Conservation (phyloP, 2,888 invertebrate genomes). For the Sipha maydis region DNA sequence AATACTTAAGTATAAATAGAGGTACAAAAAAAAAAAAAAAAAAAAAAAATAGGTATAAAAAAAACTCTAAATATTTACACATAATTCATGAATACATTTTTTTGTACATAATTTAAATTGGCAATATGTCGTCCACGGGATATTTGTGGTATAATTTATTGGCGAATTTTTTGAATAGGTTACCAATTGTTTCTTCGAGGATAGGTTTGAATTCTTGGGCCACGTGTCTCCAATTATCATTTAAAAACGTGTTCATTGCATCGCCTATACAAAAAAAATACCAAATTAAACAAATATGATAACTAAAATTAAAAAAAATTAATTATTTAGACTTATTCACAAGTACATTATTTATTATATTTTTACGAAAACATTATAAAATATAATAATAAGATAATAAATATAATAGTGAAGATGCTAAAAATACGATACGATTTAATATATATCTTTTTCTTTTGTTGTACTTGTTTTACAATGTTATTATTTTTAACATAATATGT, state of each 20-base stretch:
- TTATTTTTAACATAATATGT: background rate
- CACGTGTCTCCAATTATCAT: slow-evolving; percentile 81
- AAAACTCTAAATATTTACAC: slow-evolving; percentile 30
- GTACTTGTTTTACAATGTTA: background rate
- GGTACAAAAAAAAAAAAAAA: background rate
- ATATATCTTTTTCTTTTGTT: no score
- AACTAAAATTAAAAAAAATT: background rate
- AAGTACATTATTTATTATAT: background rate
- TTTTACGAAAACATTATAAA: background rate
- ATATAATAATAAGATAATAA: background rate
- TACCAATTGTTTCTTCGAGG: slow-evolving; percentile 74
- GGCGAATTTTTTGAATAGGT: slow-evolving; percentile 72
- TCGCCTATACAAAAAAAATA: slow-evolving; percentile 69
- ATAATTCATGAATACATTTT: background rate
- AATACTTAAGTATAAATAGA: background rate
- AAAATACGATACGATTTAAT: no score
- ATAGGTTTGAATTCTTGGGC: slow-evolving; percentile 78
- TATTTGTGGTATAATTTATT: slow-evolving; percentile 74
- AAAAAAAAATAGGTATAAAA: background rate
- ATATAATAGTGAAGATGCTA: no score
- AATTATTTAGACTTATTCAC: background rate
- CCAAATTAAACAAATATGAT: background rate
- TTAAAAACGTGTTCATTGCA: slow-evolving; percentile 80
- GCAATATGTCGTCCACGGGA: slow-evolving; percentile 70
- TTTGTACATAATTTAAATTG: slow-evolving; percentile 63